A percentile compares a stretch with the other conserved stretches of the same genome.
phyloP scores from a whole-genome alignment of 2,113 vertebrate species.

The Macrotus californicus region DNA sequence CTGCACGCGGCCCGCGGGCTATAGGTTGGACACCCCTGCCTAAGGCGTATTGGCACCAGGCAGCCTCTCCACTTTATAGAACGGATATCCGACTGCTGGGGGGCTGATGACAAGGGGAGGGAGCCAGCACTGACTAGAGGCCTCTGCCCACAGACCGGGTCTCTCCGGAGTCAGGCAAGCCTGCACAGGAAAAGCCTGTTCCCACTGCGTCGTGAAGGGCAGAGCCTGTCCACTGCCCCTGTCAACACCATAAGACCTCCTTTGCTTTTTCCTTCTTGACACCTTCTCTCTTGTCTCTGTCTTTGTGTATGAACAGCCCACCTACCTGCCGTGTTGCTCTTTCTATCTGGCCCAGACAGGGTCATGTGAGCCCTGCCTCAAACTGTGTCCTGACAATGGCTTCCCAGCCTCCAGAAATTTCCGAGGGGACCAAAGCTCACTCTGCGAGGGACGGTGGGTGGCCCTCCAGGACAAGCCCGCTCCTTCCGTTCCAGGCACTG shows the following conservation, averaged over 20 bases:
- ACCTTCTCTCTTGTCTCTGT: background rate
- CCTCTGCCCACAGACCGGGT: background rate
- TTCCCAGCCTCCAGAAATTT: background rate
- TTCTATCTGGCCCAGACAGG: background rate
- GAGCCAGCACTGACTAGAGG: background rate
- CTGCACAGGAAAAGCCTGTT: background rate
- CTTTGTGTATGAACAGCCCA: background rate
- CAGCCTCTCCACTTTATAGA: background rate
- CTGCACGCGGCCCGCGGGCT: no score
- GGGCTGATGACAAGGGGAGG: background rate
- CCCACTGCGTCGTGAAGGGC: accelerated
- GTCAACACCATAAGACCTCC: background rate
- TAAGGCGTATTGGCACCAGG: background rate
- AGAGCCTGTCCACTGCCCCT: background rate
- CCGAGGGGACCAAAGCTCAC: background rate
- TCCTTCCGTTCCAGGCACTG: background rate
- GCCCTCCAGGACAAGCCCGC: background rate
- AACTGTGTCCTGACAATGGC: background rate
- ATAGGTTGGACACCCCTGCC: no score
- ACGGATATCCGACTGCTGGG: background rate
- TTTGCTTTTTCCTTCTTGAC: background rate
- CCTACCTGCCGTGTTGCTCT: background rate
- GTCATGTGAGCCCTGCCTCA: background rate
- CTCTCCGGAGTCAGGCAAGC: background rate
- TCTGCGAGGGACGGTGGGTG: background rate